Conservation (phyloP, 2,888 invertebrate species). For the Rotaria magnacalcarata region DNA sequence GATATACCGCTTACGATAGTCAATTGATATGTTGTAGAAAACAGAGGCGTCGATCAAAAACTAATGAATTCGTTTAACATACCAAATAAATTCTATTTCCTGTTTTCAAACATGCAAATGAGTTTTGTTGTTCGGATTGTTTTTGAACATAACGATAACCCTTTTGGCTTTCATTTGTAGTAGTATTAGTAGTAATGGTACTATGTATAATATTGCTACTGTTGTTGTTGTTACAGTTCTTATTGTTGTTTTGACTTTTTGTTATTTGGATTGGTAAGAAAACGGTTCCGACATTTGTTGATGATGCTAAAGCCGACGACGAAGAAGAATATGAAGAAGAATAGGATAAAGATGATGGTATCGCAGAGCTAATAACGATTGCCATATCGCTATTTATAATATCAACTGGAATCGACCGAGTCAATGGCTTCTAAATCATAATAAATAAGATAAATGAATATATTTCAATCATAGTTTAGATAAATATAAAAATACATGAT, state of each 20-base stretch:
- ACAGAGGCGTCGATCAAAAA: neutral
- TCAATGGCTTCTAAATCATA: neutral
- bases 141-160: neutral
- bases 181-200: neutral
- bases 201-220: neutral
- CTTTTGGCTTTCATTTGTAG: neutral
- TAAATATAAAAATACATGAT: neutral
- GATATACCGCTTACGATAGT: neutral
- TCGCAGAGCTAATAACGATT: neutral
- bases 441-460: neutral
- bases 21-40: neutral
- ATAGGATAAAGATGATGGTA: constrained; percentile 2
- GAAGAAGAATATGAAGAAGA: neutral
- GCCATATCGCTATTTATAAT: neutral
- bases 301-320: neutral
- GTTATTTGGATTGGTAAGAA: constrained; percentile 18
- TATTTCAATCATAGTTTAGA: neutral
- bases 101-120: neutral
- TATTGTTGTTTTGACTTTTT: constrained; percentile 6
- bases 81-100: neutral
- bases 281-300: neutral
- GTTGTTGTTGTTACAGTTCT: neutral
- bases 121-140: neutral
- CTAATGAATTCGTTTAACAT: neutral
- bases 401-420: constrained; percentile 3